phyloP scores from a whole-genome alignment of 1,140 invertebrate species.

The Dufourea novaeangliae region DNA sequence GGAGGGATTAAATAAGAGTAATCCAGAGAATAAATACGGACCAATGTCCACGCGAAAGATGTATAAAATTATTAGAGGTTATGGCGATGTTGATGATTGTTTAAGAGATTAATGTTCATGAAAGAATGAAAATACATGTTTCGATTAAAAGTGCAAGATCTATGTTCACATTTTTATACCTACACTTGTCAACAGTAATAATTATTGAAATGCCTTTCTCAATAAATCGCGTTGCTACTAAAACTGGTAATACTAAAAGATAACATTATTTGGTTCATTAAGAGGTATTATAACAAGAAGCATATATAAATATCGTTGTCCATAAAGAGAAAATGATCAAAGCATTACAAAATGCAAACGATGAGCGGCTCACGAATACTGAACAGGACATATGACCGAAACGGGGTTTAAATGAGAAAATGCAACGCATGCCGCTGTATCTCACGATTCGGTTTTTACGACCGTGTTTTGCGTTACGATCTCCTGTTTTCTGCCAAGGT shows the following conservation, averaged over 20 bases:
- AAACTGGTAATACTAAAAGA: no score
- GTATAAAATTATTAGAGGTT: neutral
- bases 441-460: neutral
- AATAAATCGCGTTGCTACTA: no score
- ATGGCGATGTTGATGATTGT: neutral
- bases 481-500: neutral
- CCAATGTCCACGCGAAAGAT: slow-evolving; percentile 7
- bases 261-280: neutral
- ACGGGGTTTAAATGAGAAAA: slow-evolving; percentile 14
- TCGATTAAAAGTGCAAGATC: no score
- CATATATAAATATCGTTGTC: neutral
- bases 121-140: neutral
- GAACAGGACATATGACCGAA: neutral
- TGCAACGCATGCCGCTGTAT: neutral
- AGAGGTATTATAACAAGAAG: neutral
- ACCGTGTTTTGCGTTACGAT: neutral
- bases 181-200: no score
- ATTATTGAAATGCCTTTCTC: no score
- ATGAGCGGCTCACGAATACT: neutral
- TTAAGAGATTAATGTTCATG: slow-evolving; percentile 6
- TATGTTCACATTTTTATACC: no score
- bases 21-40: slow-evolving; percentile 21
- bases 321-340: neutral
- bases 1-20: slow-evolving; percentile 4
- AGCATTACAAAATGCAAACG: neutral